A percentile compares a stretch with the other conserved stretches of the same genome.
phyloP scores from a whole-genome alignment of 2,113 vertebrate species.

The Propithecus coquereli region DNA sequence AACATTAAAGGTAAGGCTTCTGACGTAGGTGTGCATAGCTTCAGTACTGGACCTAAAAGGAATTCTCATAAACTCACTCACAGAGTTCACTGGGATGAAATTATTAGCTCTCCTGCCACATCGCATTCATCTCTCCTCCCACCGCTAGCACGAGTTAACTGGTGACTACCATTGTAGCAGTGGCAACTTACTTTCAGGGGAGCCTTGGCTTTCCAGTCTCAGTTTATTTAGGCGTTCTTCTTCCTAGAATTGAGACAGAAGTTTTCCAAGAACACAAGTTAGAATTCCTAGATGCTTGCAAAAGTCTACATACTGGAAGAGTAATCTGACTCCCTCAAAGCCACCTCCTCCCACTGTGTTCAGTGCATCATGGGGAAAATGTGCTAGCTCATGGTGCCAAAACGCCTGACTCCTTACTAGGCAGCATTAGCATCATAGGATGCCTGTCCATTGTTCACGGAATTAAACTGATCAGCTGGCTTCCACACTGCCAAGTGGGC shows the following conservation, averaged over 20 bases:
- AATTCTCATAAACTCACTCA: background rate
- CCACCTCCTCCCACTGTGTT: background rate
- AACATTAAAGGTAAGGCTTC: background rate
- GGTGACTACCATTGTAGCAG: background rate
- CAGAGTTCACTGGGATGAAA: background rate
- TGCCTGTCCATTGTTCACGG: background rate
- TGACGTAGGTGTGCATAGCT: background rate
- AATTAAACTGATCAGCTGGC: background rate
- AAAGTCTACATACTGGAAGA: background rate
- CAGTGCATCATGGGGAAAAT: background rate
- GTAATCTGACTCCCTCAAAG: background rate
- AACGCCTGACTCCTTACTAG: background rate
- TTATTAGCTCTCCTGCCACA: background rate
- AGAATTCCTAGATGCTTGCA: background rate
- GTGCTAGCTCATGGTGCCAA: background rate
- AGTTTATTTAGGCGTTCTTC: constrained; percentile 92
- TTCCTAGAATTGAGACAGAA: constrained; percentile 83
- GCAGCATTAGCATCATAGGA: background rate
- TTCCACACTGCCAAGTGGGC: background rate
- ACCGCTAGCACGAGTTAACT: background rate
- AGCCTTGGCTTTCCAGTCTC: constrained; percentile 86
- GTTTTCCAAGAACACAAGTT: constrained; percentile 66
- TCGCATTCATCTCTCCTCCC: background rate
- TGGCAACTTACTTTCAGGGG: constrained; percentile 88
- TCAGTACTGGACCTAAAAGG: background rate